Base-by-base conservation (phyloP, 2,113 vertebrate species). In the Vulpes ferrilata region DNA sequence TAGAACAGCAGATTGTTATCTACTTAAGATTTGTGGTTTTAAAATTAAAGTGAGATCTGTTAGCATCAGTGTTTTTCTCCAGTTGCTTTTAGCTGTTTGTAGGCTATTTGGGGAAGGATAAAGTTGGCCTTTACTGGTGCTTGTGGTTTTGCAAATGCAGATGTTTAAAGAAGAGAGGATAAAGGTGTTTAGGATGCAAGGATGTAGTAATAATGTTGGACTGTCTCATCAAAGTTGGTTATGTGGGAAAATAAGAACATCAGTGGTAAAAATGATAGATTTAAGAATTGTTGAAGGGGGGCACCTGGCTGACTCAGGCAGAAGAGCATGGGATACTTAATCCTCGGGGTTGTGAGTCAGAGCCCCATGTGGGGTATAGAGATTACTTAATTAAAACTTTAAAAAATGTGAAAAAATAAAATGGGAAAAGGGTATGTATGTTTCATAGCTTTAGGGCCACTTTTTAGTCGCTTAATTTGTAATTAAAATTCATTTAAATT, bases 11-110 rank as follows among this genome's bases (percentile, higher is more conserved):
- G 8, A 27, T 94, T 73, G 2, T 51, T 95, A 48, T 20, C 12
- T 71, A 22, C 17, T 88, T 93, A 3, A 69, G 35, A 17, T 57
- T 91, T 94, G n/a, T 85, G 25, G 6, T 87, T 95, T 27, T 69
- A 83, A 74, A 91, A 84, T 84, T 80, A 82, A 89, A 89, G 59
- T 74, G 32, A 95, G 20, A 81, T 90, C n/a, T 90, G 22, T 90
- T n/a, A 60, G 38, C 30, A 74, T 57, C 22, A 43, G 20, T 88
- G 38, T n/a, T 93, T 93, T 88, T 78, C 57, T 88, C 12, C 22
- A 84, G 7, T 78, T 84, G 20, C 22, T 30, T 78, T 95, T 2
- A 76, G 30, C 79, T 84, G 3, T 85, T 84, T 59, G 30, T 86
- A 57, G 59, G 35, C 27, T 69, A 5, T 74, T 90, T 83, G 38